Evolutionary conservation across 1,140 invertebrate species (phyloP).

Genomic region (Anoplophora glabripennis): DNA sequence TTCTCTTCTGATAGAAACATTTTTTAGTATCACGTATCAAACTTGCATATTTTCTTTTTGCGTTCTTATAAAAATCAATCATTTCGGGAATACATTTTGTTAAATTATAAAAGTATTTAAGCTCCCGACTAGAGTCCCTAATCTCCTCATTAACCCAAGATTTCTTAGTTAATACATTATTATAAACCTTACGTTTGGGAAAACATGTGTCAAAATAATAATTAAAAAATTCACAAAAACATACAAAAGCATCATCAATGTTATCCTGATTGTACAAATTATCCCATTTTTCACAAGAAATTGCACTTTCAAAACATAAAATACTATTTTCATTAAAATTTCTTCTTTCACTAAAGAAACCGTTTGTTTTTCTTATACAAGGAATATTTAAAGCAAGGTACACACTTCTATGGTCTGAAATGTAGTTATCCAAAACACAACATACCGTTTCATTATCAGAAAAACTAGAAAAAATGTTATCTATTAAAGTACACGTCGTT

Average conservation of each 20-base stretch:
- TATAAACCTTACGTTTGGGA: too few species aligned
- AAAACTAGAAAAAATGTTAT: neutral
- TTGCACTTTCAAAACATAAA: neutral
- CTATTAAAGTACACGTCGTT: neutral
- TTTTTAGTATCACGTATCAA: too few species aligned
- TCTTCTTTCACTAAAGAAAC: neutral
- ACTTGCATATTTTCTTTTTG: too few species aligned
- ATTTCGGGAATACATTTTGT: too few species aligned
- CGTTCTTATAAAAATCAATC: too few species aligned
- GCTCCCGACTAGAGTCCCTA: too few species aligned
- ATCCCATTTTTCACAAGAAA: neutral
- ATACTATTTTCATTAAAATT: neutral
- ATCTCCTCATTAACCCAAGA: too few species aligned
- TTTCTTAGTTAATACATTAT: too few species aligned
- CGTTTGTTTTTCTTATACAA: neutral
- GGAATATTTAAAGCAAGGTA: neutral
- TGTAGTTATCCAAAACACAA: constrained; percentile 3
- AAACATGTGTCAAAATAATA: too few species aligned
- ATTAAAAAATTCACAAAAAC: constrained; percentile 1
- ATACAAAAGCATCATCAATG: neutral
- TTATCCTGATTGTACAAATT: neutral
- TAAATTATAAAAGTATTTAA: too few species aligned
- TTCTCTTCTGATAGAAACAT: too few species aligned
- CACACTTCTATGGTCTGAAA: neutral
- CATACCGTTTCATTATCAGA: neutral